Evolutionary conservation across 2,113 vertebrate genomes (phyloP).

Genomic region (Picathartes gymnocephalus): DNA sequence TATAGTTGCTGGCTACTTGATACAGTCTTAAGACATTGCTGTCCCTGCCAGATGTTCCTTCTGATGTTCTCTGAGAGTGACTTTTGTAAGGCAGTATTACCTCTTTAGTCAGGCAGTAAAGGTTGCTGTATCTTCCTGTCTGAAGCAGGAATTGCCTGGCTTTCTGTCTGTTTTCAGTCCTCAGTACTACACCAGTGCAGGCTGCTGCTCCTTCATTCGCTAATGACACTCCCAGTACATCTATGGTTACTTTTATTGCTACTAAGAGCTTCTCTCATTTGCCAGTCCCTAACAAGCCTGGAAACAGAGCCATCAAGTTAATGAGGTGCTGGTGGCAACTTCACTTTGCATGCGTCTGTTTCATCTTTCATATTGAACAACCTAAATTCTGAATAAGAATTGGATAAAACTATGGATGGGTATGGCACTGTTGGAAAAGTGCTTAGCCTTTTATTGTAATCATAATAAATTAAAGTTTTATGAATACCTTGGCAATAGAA

Average conservation of each 20-base stretch:
- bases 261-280: neutral
- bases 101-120: neutral
- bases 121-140: neutral
- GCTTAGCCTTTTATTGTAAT: neutral
- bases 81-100: neutral
- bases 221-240: neutral
- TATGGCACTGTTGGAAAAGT: neutral
- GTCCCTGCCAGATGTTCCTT: neutral
- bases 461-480: neutral
- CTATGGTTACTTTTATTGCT: slow-evolving; percentile 19
- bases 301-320: neutral
- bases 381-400: neutral
- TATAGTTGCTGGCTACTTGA: neutral
- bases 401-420: neutral
- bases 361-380: neutral
- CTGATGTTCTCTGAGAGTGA: neutral
- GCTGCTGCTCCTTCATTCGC: neutral
- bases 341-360: neutral
- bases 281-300: neutral
- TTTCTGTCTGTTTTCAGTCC: neutral
- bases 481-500: neutral
- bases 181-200: neutral
- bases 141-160: neutral
- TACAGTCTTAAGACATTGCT: neutral
- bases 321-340: neutral